A percentile compares a stretch with the other conserved stretches of the same genome.
Conservation (phyloP, 2,888 invertebrate species). For the Chrysina gloriosa region DNA sequence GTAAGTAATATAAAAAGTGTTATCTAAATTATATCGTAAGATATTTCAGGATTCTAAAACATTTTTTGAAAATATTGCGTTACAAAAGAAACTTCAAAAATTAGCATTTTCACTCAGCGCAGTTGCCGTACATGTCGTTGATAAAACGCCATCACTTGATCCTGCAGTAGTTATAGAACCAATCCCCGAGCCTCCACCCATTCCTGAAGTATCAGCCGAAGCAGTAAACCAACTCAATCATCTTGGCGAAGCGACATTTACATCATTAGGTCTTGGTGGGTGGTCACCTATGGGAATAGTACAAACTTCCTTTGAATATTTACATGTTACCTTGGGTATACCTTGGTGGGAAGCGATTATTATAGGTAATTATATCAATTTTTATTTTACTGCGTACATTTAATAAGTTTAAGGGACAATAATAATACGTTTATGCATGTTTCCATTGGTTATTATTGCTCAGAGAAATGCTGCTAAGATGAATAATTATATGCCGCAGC, state of each 20-base stretch:
- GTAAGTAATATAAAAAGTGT: too few species aligned
- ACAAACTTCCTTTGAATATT: conserved; percentile 82
- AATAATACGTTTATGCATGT: conserved; percentile 78
- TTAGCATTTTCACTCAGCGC: conserved; percentile 30
- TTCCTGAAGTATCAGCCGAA: conserved; percentile 57
- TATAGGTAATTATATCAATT: conserved; percentile 67
- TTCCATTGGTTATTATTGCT: conserved; percentile 86
- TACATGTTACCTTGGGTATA: conserved; percentile 83
- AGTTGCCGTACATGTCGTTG: conserved; percentile 41
- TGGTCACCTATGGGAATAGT: conserved; percentile 86
- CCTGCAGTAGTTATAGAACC: conserved; percentile 36
- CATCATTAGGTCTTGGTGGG: conserved; percentile 85
- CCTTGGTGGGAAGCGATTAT: conserved; percentile 96
- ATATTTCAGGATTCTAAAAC: conserved; percentile 7
- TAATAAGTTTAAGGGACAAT: conserved; percentile 73
- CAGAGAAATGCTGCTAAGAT: conserved; percentile 85
- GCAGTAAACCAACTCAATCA: conserved; percentile 58
- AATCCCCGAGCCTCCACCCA: conserved; percentile 55
- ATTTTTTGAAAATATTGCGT: background rate
- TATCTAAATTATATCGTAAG: background rate
- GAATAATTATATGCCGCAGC: conserved; percentile 87
- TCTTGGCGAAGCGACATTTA: conserved; percentile 81
- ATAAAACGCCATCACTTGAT: conserved; percentile 49
- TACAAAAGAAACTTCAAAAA: background rate
- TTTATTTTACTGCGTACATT: background rate